These are phyloP conservation scores for Myoxocephalus aenaeus DNA, from an alignment of 2,797 vertebrate species.

Conservation along the genomic window DNA sequence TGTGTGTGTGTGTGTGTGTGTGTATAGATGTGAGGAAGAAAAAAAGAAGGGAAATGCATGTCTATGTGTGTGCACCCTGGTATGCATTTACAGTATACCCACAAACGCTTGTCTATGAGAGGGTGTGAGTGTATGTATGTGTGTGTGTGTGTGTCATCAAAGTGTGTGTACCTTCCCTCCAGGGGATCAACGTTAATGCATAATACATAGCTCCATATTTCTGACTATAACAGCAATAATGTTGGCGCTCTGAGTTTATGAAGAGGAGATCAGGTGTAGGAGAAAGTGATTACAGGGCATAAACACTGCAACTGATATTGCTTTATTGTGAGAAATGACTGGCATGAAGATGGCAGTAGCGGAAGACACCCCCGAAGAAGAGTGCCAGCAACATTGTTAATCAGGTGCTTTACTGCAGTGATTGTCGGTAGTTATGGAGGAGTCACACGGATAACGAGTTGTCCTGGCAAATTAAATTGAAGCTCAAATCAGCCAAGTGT, in stretches of 20 bases:
- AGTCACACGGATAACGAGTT: slow-evolving; percentile 34
- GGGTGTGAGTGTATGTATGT: slow-evolving; percentile 7
- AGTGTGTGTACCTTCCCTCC: slow-evolving; percentile 46
- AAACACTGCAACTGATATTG: slow-evolving; percentile 73
- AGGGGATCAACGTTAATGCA: slow-evolving; percentile 76
- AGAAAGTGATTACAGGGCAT: slow-evolving; percentile 80
- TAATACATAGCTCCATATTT: slow-evolving; percentile 80
- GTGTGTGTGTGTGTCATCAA: slow-evolving; percentile 41
- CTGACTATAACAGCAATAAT: slow-evolving; percentile 77
- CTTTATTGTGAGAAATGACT: slow-evolving; percentile 59
- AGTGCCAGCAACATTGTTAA: slow-evolving; percentile 42
- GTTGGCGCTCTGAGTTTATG: slow-evolving; percentile 64
- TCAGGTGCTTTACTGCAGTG: slow-evolving; percentile 35
- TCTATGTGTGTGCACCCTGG: slow-evolving; percentile 18
- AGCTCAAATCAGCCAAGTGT: slow-evolving; percentile 38
- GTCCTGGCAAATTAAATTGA: slow-evolving; percentile 31
- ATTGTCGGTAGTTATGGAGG: slow-evolving; percentile 21
- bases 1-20: background rate
- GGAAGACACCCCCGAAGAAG: slow-evolving; percentile 30
- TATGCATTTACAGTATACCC: slow-evolving; percentile 34
- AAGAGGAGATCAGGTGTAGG: slow-evolving; percentile 78
- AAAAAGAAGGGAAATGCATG: slow-evolving; percentile 17
- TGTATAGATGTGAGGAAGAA: slow-evolving; percentile 21
- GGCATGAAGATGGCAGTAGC: slow-evolving; percentile 50
- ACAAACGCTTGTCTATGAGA: slow-evolving; percentile 28